Conservation (phyloP, 2,113 vertebrate species). For the Blennius ocellaris region DNA sequence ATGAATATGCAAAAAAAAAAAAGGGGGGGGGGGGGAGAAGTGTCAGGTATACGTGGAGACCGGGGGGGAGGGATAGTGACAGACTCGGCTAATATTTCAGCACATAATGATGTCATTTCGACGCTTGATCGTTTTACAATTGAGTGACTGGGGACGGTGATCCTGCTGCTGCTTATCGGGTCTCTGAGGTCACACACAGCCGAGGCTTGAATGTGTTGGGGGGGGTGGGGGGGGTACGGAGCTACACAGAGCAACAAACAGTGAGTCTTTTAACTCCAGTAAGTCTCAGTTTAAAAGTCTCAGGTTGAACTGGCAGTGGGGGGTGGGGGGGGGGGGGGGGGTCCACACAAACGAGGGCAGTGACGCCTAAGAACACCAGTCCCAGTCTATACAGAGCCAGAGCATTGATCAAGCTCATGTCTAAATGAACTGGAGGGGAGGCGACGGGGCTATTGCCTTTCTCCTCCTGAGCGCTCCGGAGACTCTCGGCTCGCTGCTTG, state of each 20-base stretch:
- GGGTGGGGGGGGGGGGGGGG: conserved; percentile 43
- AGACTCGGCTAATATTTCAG: conserved; percentile 57
- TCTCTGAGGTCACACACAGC: conserved; percentile 39
- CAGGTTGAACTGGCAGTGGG: conserved; percentile 23
- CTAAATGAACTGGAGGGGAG: conserved; percentile 78
- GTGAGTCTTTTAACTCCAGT: conserved; percentile 47
- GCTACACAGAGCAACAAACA: not conserved
- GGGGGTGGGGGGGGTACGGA: not conserved
- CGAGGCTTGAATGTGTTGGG: conserved; percentile 5
- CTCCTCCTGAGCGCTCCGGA: conserved; percentile 51
- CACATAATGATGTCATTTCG: conserved; percentile 62
- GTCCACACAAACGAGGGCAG: conserved; percentile 76
- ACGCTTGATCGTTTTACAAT: conserved; percentile 61
- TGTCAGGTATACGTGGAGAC: conserved; percentile 37
- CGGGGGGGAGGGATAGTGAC: conserved; percentile 21
- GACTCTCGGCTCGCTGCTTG: conserved; percentile 51
- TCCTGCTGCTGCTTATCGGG: conserved; percentile 52
- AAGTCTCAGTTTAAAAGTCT: conserved; percentile 47
- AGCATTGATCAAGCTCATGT: conserved; percentile 80
- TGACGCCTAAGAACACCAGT: conserved; percentile 78
- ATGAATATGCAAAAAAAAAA: conserved; percentile 74
- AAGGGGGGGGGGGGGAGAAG: not conserved
- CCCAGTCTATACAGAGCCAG: conserved; percentile 83
- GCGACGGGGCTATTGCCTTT: conserved; percentile 73
- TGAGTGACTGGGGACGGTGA: conserved; percentile 46